Evolutionary conservation across 2,797 vertebrate species (phyloP).

Genomic region (Enteromius treurensis): DNA sequence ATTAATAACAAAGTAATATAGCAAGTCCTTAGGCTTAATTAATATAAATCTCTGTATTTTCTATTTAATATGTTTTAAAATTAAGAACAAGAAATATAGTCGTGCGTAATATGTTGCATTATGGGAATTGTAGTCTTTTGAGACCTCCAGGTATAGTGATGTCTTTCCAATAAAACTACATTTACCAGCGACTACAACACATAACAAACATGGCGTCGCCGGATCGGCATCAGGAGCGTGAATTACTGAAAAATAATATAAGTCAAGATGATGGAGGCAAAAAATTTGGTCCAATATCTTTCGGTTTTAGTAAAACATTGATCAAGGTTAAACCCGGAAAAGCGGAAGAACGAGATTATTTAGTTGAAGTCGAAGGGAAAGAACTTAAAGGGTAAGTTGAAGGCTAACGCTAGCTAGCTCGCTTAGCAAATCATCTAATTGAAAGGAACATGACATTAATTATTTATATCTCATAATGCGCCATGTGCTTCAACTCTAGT

Average conservation of each 20-base stretch:
- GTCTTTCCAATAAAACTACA: constrained; percentile 63
- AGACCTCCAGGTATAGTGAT: fast-evolving
- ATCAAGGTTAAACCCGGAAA: constrained; percentile 69
- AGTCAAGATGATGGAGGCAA: constrained; percentile 61
- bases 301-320: constrained; percentile 80
- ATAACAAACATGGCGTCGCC: constrained; percentile 77
- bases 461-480: neutral
- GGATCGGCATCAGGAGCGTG: constrained; percentile 39
- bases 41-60: neutral
- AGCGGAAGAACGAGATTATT: constrained; percentile 72
- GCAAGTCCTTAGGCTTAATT: neutral
- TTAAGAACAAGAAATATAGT: neutral
- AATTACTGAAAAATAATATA: constrained; percentile 7
- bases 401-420: constrained; percentile 48
- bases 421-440: constrained; percentile 46
- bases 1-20: neutral
- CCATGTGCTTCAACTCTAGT: neutral
- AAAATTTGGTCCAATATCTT: constrained; percentile 73
- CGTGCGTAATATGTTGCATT: constrained; percentile 31
- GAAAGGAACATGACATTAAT: neutral
- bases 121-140: constrained; percentile 63
- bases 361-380: constrained; percentile 74
- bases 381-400: constrained; percentile 75
- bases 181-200: constrained; percentile 62
- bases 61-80: neutral